A percentile compares a stretch with the other conserved stretches of the same genome.
Conservation (phyloP, 2,113 vertebrate species). For the Coptodon bakossiorum region DNA sequence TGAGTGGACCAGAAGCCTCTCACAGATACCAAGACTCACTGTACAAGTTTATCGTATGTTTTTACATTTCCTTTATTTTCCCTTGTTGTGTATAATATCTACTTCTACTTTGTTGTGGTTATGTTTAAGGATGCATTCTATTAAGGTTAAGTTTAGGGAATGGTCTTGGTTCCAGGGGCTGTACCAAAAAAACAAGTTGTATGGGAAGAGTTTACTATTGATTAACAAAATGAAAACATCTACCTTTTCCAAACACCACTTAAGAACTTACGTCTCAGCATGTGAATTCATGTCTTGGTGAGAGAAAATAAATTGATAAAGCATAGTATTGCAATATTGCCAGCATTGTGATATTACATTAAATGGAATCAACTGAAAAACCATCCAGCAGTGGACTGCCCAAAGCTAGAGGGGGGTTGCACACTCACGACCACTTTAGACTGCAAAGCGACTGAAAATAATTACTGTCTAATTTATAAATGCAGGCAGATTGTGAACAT, state of each 20-base stretch:
- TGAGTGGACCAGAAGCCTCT: background rate
- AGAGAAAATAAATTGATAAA: background rate
- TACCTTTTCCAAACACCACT: background rate
- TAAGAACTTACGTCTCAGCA: background rate
- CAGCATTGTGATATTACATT: background rate
- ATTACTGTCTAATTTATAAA: background rate
- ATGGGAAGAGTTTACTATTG: background rate
- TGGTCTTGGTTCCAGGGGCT: background rate
- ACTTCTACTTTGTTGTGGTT: background rate
- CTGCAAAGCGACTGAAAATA: background rate
- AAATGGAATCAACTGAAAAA: background rate
- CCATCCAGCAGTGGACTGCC: background rate
- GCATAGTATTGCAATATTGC: background rate
- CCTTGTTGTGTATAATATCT: background rate
- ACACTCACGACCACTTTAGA: background rate
- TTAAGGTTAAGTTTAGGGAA: background rate
- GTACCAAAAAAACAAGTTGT: background rate
- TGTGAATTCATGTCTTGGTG: background rate
- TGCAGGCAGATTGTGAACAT: background rate
- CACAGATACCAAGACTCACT: background rate
- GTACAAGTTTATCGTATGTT: background rate
- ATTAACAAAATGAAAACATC: background rate
- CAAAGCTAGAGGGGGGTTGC: background rate
- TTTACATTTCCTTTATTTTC: background rate
- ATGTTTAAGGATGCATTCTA: background rate